phyloP scores from a whole-genome alignment of 2,797 vertebrate species.

The Microcaecilia unicolor region DNA sequence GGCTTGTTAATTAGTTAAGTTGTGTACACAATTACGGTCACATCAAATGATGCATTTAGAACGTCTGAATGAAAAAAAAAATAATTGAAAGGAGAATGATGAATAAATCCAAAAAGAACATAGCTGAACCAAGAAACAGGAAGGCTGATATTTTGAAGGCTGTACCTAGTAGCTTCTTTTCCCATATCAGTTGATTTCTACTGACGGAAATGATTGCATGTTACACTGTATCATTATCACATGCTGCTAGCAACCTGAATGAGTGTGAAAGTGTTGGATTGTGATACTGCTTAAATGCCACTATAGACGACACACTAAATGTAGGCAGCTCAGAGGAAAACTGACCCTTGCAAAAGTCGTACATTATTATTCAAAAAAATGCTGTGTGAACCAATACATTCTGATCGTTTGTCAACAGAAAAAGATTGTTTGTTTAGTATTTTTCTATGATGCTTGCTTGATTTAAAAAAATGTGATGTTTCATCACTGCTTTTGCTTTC shows the following conservation, averaged over 20 bases:
- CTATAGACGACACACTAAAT: too few relatives aligned
- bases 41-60: too few relatives aligned
- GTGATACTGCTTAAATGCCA: conserved; percentile 1
- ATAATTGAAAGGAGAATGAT: too few relatives aligned
- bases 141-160: too few relatives aligned
- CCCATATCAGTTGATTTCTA: neutral
- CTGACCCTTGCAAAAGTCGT: neutral
- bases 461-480: neutral
- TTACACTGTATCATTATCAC: neutral
- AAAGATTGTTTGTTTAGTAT: neutral
- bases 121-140: too few relatives aligned
- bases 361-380: neutral
- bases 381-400: neutral
- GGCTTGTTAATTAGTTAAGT: too few relatives aligned
- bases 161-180: neutral
- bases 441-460: neutral
- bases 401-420: neutral
- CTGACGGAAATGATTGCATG: neutral
- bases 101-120: too few relatives aligned
- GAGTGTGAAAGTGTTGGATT: neutral
- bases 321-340: conserved; percentile 1
- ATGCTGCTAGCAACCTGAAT: neutral
- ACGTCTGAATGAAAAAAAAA: too few relatives aligned
- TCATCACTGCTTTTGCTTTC: neutral
- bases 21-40: too few relatives aligned